Evolutionary conservation across 2,113 vertebrate genomes (phyloP).

Genomic region (Cavia aperea): DNA sequence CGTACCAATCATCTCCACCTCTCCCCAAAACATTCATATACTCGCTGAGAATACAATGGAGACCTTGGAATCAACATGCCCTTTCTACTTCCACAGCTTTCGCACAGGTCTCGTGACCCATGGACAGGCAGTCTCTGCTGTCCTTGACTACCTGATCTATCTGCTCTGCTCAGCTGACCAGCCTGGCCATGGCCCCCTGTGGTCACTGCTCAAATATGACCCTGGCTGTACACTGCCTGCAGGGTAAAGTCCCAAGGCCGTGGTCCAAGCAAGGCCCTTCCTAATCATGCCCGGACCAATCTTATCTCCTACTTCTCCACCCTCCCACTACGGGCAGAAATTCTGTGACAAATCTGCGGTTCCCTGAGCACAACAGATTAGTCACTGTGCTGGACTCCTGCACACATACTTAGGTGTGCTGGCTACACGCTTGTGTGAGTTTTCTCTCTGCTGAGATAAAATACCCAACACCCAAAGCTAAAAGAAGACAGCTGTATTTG

Average conservation of each 20-base stretch:
- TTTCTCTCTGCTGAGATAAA: not conserved
- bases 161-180: not conserved
- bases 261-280: not conserved
- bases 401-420: not conserved
- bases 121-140: not conserved
- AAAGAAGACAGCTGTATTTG: not conserved
- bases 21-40: not conserved
- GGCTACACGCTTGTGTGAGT: not conserved
- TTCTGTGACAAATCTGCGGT: not conserved
- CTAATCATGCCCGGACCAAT: not conserved
- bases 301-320: constrained; percentile 21
- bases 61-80: not conserved
- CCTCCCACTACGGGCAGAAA: not conserved
- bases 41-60: not conserved
- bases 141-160: rapidly evolving
- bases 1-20: not conserved
- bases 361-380: not conserved
- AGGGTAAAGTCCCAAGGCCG: not conserved
- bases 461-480: not conserved
- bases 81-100: not conserved
- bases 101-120: no score
- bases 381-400: not conserved
- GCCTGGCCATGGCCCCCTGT: not conserved
- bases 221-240: not conserved
- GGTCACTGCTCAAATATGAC: not conserved